Conservation (phyloP, 1,140 invertebrate species). For the Pogonomyrmex barbatus region DNA sequence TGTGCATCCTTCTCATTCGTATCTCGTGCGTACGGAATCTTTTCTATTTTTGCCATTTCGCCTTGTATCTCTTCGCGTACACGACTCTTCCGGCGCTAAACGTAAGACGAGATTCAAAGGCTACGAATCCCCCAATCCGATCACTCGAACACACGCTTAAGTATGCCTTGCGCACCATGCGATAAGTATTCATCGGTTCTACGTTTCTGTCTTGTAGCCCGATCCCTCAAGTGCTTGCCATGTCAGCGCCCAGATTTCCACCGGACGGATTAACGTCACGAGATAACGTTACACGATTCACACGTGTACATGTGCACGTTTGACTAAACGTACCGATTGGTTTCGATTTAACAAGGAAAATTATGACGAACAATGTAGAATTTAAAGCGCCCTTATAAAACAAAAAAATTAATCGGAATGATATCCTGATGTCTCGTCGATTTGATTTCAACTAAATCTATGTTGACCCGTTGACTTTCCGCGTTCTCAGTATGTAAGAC, state of each 20-base stretch:
- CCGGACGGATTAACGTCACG: slow-evolving; percentile 53
- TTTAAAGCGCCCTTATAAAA: not conserved
- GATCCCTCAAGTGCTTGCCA: slow-evolving; percentile 15
- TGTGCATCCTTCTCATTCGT: slow-evolving; percentile 4
- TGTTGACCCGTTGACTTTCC: slow-evolving; percentile 15
- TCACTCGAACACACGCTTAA: not conserved
- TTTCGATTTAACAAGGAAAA: slow-evolving; percentile 2
- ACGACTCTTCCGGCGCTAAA: slow-evolving; percentile 53
- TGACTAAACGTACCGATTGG: not conserved
- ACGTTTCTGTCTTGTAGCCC: slow-evolving; percentile 32
- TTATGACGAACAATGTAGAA: not conserved
- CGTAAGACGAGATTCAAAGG: slow-evolving; percentile 44
- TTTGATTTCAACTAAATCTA: not conserved
- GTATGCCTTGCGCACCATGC: not conserved
- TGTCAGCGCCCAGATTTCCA: slow-evolving; percentile 51
- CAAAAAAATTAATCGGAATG: not conserved
- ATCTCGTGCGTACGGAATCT: slow-evolving; percentile 31
- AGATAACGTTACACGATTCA: slow-evolving; percentile 44
- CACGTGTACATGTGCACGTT: not conserved
- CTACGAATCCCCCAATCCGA: not conserved
- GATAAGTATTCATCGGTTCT: slow-evolving; percentile 43
- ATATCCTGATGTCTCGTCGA: not conserved
- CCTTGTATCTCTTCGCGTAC: slow-evolving; percentile 32
- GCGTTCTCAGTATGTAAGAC: slow-evolving; percentile 39
- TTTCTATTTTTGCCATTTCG: slow-evolving; percentile 9